These are phyloP conservation scores for Dryobotodes eremita DNA, from an alignment of 2,888 invertebrate genomes.

Conservation along the genomic window DNA sequence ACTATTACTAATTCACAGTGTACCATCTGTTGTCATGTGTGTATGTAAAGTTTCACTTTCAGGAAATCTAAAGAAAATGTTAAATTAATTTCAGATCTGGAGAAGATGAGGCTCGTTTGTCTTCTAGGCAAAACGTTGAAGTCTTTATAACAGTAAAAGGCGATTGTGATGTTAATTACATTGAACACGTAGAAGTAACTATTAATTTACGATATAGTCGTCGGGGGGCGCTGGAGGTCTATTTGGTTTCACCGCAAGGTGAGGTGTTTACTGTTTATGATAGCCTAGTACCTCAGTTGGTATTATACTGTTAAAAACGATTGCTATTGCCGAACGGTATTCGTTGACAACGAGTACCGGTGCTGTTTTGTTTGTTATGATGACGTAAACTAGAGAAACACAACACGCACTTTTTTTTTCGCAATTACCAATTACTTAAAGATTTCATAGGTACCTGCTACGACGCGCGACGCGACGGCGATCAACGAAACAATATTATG, in stretches of 20 bases:
- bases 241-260: constrained; percentile 95
- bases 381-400: too few relatives aligned
- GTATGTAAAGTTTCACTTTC: background rate
- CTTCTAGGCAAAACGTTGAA: constrained; percentile 73
- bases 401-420: too few relatives aligned
- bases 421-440: background rate
- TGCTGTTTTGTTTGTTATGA: background rate
- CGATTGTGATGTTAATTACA: constrained; percentile 92
- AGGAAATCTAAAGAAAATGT: background rate
- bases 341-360: constrained; percentile 18
- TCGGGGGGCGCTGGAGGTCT: constrained; percentile 94
- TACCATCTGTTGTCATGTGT: background rate
- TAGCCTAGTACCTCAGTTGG: constrained; percentile 72
- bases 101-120: constrained; percentile 64
- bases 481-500: background rate
- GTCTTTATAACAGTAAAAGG: constrained; percentile 87
- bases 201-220: constrained; percentile 93
- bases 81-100: constrained; percentile 53
- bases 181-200: constrained; percentile 96
- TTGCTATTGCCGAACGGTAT: constrained; percentile 30
- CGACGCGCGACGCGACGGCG: too few relatives aligned
- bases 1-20: background rate
- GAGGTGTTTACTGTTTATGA: constrained; percentile 63
- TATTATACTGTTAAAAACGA: constrained; percentile 65
- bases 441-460: background rate